Base-by-base conservation (phyloP, 2,113 vertebrate species). In the Sinocyclocheilus anophthalmus region DNA sequence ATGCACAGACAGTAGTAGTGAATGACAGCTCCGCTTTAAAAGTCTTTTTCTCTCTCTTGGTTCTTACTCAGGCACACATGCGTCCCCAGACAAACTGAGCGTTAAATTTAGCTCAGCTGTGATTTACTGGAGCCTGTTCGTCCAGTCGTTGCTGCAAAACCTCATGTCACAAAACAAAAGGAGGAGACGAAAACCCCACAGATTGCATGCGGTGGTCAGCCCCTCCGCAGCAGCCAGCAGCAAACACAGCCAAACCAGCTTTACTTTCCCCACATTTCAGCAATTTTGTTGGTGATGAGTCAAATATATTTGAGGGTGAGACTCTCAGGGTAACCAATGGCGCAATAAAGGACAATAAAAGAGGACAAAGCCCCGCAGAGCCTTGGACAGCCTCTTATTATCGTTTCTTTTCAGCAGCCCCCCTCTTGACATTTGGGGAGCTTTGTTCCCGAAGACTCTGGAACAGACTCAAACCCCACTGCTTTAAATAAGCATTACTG, bases 41-140 rank as follows among this genome's bases (percentile, higher is more conserved):
- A 83, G 81, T 87, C 81, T 1, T 76, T 75, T 70, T 85, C 50
- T 70, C 85, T 83, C 89, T 76, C 88, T 83, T n/a, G 42, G 72
- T 55, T 79, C 59, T 80, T 70, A 63, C 77, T 80, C 75, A 26
- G 55, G 84, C 84, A 81, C 75, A 88, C 81, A 81, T 39, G 20
- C 80, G 42, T 84, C 85, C 85, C 84, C 89, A 89, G 88, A 90
- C 88, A 86, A 90, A 86, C 83, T 88, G 72, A 79, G 86, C 77
- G 90, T 91, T 90, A 91, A 89, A 89, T 89, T 85, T 90, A 85
- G 85, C 81, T 86, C 85, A 88, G 88, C 79, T 91, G 89, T 92
- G 90, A 90, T 92, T 92, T 92, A 88, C 89, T 92, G 91, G 91
- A 92, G 91, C 86, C 91, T 87, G 86, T 13, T n/a, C 85, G 91